Percentiles rank a stretch among this genome's conserved stretches.
These are phyloP conservation scores for Serrognathus titanus DNA, from an alignment of 2,888 invertebrate species.

Conservation along the genomic window DNA sequence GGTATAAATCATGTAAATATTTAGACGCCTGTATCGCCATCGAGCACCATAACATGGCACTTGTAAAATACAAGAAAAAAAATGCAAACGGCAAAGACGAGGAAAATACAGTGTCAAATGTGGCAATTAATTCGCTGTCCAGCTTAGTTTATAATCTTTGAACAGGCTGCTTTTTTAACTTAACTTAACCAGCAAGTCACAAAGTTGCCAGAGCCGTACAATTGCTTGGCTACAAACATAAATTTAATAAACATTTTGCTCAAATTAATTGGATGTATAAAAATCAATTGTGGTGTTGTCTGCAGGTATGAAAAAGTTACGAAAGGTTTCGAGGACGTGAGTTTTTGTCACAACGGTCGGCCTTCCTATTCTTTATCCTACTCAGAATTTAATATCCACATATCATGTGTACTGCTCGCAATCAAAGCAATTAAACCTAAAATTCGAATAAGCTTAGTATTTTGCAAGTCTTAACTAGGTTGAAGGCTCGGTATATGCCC, in stretches of 20 bases:
- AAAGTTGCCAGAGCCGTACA: neutral
- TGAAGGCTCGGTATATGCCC: neutral
- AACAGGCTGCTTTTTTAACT: neutral
- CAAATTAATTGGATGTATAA: neutral
- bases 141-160: constrained; percentile 15
- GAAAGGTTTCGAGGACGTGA: constrained; percentile 12
- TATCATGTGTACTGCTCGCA: neutral
- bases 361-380: constrained; percentile 8
- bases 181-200: no score
- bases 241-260: neutral
- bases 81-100: constrained; percentile 2
- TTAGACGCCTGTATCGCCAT: neutral
- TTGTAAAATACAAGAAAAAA: constrained; percentile 1
- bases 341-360: neutral
- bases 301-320: constrained; percentile 9
- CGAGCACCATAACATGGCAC: neutral
- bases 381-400: neutral
- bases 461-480: neutral
- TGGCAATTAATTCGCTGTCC: constrained; percentile 13
- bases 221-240: neutral
- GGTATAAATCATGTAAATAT: constrained; percentile 26
- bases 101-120: constrained; percentile 11
- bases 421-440: neutral
- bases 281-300: neutral
- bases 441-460: neutral